Percentiles rank a stretch among this genome's conserved stretches.
These are phyloP conservation scores for Apostichopus californicus DNA, from an alignment of 35 echinoderm and acorn worm genomes.

Conservation along the genomic window DNA sequence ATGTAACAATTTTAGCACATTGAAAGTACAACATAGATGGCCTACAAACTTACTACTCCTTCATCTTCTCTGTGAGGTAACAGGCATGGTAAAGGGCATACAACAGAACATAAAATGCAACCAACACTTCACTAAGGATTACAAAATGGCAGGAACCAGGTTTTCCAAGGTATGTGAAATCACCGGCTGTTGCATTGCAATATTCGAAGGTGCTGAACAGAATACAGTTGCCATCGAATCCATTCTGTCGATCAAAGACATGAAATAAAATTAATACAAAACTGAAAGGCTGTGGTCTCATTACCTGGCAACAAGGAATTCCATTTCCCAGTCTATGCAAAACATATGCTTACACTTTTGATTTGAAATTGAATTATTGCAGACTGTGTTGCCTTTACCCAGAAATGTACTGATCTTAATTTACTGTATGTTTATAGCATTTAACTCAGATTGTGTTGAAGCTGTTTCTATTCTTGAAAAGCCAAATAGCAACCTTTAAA, in stretches of 20 bases:
- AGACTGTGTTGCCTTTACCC: too few relatives aligned
- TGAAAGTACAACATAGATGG: neutral
- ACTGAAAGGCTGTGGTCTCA: too few relatives aligned
- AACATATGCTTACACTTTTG: too few relatives aligned
- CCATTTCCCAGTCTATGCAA: too few relatives aligned
- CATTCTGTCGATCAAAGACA: conserved; percentile 47
- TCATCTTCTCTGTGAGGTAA: conserved; percentile 45
- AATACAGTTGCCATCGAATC: conserved; percentile 69
- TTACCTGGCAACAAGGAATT: too few relatives aligned
- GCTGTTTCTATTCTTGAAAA: too few relatives aligned
- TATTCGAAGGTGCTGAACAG: conserved; percentile 54
- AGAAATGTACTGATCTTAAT: too few relatives aligned
- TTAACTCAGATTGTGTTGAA: too few relatives aligned
- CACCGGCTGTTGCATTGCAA: conserved; percentile 63
- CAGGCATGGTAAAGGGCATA: conserved; percentile 62
- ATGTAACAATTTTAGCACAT: neutral
- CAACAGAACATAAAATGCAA: conserved; percentile 50
- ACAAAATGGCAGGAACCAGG: conserved; percentile 59
- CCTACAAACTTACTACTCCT: conserved; percentile 56
- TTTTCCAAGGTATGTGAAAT: conserved; percentile 67
- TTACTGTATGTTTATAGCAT: too few relatives aligned
- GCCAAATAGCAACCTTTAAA: too few relatives aligned
- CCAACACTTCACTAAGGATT: conserved; percentile 58
- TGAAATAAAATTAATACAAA: neutral
- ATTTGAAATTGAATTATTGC: too few relatives aligned